A percentile compares a stretch with the other conserved stretches of the same genome.
Evolutionary conservation across 2,797 vertebrate genomes (phyloP).

Genomic region (Amblyopsis hoosieri): DNA sequence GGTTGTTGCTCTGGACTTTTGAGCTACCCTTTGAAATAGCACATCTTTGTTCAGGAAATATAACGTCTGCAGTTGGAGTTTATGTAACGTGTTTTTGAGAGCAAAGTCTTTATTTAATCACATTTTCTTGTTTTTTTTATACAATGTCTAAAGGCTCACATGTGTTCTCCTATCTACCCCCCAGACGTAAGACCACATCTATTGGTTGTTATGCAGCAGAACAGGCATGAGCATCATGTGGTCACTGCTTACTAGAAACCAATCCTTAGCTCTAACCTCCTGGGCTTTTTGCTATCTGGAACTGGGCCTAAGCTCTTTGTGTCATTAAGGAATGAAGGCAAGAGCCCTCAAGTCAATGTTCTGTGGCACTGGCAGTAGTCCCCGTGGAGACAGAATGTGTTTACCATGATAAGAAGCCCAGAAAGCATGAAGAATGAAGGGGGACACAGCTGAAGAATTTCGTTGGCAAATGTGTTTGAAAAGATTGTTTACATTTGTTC

Average conservation of each 20-base stretch:
- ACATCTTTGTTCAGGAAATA: not conserved
- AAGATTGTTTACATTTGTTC: too few relatives aligned
- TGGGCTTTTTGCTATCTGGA: conserved; percentile 2
- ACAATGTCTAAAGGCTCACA: not conserved
- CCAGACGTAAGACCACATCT: too few relatives aligned
- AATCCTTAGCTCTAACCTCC: too few relatives aligned
- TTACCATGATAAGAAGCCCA: conserved; percentile 9
- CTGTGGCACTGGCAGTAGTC: conserved; percentile 4
- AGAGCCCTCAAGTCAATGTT: not conserved
- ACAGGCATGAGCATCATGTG: too few relatives aligned
- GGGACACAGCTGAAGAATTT: too few relatives aligned
- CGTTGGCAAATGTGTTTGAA: too few relatives aligned
- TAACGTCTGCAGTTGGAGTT: not conserved
- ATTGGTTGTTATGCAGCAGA: too few relatives aligned
- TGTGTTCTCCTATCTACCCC: too few relatives aligned
- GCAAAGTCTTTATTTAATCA: not conserved
- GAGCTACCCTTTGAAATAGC: conserved; percentile 25
- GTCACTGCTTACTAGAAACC: too few relatives aligned
- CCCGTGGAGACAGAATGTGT: conserved; percentile 3
- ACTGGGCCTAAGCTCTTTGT: conserved; percentile 7
- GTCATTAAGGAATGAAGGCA: conserved; percentile 7
- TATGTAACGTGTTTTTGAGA: not conserved
- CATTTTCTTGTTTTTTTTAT: not conserved
- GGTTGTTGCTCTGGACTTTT: conserved; percentile 3
- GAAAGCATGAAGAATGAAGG: not conserved